Evolutionary conservation across 2,888 invertebrate species (phyloP), one percentile per base, ranked within the genome.

Genomic region (Galerucella calmariensis): DNA sequence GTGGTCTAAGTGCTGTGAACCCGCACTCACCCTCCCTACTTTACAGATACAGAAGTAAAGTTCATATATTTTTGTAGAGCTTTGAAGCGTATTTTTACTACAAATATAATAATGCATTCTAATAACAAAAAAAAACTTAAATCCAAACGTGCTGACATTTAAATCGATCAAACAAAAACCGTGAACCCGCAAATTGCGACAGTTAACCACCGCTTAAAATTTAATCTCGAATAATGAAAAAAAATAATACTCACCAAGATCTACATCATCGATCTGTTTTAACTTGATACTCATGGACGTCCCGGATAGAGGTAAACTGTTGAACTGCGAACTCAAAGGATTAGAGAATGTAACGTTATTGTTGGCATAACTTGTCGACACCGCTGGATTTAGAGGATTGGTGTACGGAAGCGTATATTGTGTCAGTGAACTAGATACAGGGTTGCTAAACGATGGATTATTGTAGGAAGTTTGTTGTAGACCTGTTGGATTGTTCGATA

Each of bases 211-310:
- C 62, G 14, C 10, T 62, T 35, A 8, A 41, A 46, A 63, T 63
- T 46, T n/a, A 62, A 62, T 62, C 58, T 24, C 11, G 20, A 58
- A 16, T 58, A 58, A 58, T 58, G n/a, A 51, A 51, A 2, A 51
- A 56, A 20, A 20, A 20, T 20, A 56, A 56, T 20, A 75, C 83
- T 83, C 78, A 78, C 92, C 92, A 78, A 93, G 89, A 82, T 93
- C 93, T 77, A 93, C 91, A 85, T 94, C 93, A 81, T 94, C 93
- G 85, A 93, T 88, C 77, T 92, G 91, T 87, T 94, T 93, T 86
- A 93, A 88, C 87, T 93, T 93, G 89, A 91, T 91, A 46, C 89
- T 88, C 79, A 86, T 90, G 88, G 90, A 76, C 86, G 87, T 77
- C 1, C 82, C 84, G 56, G 79, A 75, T 12, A 85, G 69, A 6